Conservation (phyloP, 2,888 invertebrate species). For the Chrysodeixis includens region DNA sequence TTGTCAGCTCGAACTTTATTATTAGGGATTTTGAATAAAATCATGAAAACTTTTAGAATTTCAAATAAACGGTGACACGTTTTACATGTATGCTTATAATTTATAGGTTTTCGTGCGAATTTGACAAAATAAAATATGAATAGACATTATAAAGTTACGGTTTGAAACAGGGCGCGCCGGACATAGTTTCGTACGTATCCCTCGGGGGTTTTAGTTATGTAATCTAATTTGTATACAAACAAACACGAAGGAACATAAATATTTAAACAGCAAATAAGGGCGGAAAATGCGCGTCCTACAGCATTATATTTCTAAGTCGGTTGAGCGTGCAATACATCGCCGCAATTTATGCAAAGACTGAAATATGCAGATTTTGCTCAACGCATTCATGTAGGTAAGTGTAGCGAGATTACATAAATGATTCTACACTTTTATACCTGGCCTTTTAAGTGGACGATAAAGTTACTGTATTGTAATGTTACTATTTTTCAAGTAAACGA, state of each 20-base stretch:
- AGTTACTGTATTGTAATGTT: neutral
- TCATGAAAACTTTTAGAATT: neutral
- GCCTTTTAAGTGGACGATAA: neutral
- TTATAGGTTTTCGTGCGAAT: neutral
- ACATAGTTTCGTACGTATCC: neutral
- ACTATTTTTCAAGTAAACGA: neutral
- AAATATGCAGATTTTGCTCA: slow-evolving; percentile 48
- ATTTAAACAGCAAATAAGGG: slow-evolving; percentile 31
- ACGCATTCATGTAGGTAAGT: slow-evolving; percentile 38
- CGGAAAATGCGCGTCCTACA: slow-evolving; percentile 43
- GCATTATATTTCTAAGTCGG: slow-evolving; percentile 38
- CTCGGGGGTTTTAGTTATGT: neutral
- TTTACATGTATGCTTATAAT: neutral
- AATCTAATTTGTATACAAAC: slow-evolving; percentile 12
- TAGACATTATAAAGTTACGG: neutral
- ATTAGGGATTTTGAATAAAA: neutral
- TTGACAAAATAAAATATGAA: neutral
- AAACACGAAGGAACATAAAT: slow-evolving; percentile 33
- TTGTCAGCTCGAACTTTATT: neutral
- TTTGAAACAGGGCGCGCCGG: slow-evolving; percentile 1
- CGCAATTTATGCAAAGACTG: slow-evolving; percentile 53
- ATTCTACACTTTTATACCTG: neutral
- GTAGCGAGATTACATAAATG: slow-evolving; percentile 35
- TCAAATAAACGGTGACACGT: neutral
- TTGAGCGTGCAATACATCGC: slow-evolving; percentile 41